A percentile compares a stretch with the other conserved stretches of the same genome.
These are phyloP conservation scores for Platalea minor DNA, from an alignment of 2,797 vertebrate genomes.

Conservation along the genomic window DNA sequence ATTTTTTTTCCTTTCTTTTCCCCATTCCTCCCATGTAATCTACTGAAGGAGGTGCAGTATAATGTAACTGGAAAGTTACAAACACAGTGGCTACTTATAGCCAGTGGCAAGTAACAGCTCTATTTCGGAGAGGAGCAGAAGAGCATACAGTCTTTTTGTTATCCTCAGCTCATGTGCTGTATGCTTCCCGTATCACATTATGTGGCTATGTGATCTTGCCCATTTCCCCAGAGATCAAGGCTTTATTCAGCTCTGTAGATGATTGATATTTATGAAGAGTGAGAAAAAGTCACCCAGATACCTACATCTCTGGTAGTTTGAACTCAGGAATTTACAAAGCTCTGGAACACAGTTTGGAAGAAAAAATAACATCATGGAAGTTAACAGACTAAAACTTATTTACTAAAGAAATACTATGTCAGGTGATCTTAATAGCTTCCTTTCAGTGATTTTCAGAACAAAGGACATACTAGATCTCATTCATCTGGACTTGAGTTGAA, in stretches of 20 bases:
- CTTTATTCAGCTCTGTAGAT: not conserved
- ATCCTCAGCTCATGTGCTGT: not conserved
- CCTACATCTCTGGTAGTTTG: not conserved
- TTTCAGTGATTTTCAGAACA: not conserved
- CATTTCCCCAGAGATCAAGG: not conserved
- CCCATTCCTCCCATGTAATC: not conserved
- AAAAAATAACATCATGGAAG: not conserved
- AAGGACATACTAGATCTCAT: not conserved
- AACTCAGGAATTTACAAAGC: not conserved
- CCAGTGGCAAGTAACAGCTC: not conserved
- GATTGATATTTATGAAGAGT: not conserved
- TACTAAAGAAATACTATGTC: not conserved
- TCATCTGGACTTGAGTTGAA: not conserved
- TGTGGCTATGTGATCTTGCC: not conserved
- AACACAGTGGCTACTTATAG: not conserved
- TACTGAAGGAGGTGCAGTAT: not conserved
- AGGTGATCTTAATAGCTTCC: not conserved
- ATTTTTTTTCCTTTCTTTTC: not conserved
- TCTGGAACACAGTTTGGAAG: not conserved
- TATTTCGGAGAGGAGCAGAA: not conserved
- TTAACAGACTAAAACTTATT: not conserved
- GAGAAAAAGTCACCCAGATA: not conserved
- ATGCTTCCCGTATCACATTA: not conserved
- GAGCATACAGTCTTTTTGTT: not conserved
- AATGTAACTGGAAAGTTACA: not conserved